Percentiles rank a stretch among this genome's conserved stretches.
These are phyloP conservation scores for Zaprionus taronus DNA, from an alignment of 1,140 invertebrate species.

Conservation along the genomic window DNA sequence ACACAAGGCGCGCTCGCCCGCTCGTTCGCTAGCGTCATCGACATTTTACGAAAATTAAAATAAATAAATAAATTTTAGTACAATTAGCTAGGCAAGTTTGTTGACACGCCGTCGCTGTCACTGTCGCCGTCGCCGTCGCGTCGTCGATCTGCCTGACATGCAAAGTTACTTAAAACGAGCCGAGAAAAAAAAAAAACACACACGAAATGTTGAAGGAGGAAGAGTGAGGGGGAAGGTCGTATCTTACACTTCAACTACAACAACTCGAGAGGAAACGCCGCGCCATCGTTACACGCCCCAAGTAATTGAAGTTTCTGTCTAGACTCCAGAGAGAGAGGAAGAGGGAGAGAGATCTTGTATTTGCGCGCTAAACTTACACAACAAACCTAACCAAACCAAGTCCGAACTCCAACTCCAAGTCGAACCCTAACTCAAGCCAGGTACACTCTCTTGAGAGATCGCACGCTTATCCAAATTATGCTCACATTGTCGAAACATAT, in stretches of 20 bases:
- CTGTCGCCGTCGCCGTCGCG: slow-evolving; percentile 11
- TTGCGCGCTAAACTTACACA: neutral
- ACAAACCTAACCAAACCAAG: no score
- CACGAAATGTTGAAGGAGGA: slow-evolving; percentile 35
- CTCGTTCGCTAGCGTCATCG: slow-evolving; percentile 45
- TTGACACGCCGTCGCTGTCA: slow-evolving; percentile 58
- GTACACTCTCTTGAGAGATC: neutral
- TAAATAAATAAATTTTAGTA: slow-evolving; percentile 70
- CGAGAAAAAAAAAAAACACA: slow-evolving; percentile 18
- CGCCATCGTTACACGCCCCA: slow-evolving; percentile 34
- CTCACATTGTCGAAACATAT: slow-evolving; percentile 33
- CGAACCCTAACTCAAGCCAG: neutral
- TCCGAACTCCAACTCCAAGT: neutral
- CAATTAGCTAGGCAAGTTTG: slow-evolving; percentile 74
- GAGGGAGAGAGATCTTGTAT: neutral
- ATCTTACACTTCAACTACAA: slow-evolving; percentile 46
- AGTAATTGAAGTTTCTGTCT: slow-evolving; percentile 37
- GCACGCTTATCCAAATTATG: slow-evolving; percentile 19
- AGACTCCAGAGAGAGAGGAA: neutral
- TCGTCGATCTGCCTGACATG: slow-evolving; percentile 64
- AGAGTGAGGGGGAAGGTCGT: slow-evolving; percentile 36
- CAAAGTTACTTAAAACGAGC: slow-evolving; percentile 72
- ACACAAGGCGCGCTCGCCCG: slow-evolving; percentile 36
- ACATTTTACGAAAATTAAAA: slow-evolving; percentile 61
- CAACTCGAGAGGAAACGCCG: slow-evolving; percentile 33